Evolutionary conservation across 2,797 vertebrate genomes (phyloP).

Genomic region (Taenioides sp.): DNA sequence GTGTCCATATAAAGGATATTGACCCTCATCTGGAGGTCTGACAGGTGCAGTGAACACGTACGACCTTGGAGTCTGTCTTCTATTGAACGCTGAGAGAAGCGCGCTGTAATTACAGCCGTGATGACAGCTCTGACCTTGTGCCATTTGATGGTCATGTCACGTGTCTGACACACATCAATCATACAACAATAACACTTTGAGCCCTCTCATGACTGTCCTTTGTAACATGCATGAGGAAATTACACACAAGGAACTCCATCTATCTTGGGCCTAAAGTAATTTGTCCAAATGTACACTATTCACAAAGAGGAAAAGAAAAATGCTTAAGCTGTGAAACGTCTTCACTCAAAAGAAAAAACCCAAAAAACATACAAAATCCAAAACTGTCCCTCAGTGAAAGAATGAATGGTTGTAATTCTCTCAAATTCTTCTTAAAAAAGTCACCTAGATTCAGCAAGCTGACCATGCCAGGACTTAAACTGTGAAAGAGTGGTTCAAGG

Average conservation of each 20-base stretch:
- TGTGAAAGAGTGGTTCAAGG: not conserved
- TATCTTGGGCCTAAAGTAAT: not conserved
- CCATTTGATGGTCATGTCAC: not conserved
- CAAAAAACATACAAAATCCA: too few species aligned
- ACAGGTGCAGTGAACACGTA: not conserved
- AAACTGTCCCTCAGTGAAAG: too few species aligned
- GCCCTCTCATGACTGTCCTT: not conserved
- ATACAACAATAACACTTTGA: constrained; percentile 4
- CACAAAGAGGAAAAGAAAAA: not conserved
- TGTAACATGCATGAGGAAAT: constrained; percentile 4
- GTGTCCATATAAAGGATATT: constrained; percentile 10
- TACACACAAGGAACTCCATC: not conserved
- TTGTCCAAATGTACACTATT: not conserved
- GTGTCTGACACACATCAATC: constrained; percentile 5
- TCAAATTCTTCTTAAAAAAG: too few species aligned
- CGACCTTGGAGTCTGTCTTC: constrained; percentile 23
- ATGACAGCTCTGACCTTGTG: constrained; percentile 13
- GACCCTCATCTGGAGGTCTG: constrained; percentile 7
- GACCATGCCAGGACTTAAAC: not conserved
- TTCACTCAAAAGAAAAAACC: too few species aligned
- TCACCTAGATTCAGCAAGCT: not conserved
- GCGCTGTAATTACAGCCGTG: constrained; percentile 1
- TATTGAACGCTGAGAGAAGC: not conserved
- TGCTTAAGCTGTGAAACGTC: too few species aligned
- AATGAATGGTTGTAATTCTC: too few species aligned